Conservation (phyloP, 92 coral and sea anemone genomes). For the Desmophyllum pertusum region DNA sequence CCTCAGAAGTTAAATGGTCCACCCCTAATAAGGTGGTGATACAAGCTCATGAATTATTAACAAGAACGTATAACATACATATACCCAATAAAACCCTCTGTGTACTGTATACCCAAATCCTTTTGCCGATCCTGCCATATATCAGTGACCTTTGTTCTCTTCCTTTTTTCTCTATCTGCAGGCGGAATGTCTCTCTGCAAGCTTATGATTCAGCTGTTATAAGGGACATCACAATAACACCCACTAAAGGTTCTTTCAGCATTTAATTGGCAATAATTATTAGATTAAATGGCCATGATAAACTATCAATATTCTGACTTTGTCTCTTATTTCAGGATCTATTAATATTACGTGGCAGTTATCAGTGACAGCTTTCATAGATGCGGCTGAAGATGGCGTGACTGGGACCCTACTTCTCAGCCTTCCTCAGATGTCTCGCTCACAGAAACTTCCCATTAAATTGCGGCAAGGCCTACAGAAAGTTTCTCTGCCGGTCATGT, state of each 20-base stretch:
- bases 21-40: too few species aligned
- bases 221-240: slow-evolving; percentile 74
- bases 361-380: slow-evolving; percentile 61
- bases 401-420: slow-evolving; percentile 62
- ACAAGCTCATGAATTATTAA: too few species aligned
- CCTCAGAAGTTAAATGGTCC: too few species aligned
- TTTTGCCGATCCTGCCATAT: neutral
- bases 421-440: slow-evolving; percentile 64
- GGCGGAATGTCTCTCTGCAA: slow-evolving; percentile 83
- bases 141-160: neutral
- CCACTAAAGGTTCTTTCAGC: slow-evolving; percentile 58
- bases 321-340: slow-evolving; percentile 17
- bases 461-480: slow-evolving; percentile 59
- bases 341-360: slow-evolving; percentile 69
- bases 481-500: slow-evolving; percentile 64
- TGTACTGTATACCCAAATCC: too few species aligned
- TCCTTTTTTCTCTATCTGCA: slow-evolving; percentile 22
- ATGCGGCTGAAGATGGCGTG: slow-evolving; percentile 61
- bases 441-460: slow-evolving; percentile 45
- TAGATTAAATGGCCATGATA: neutral
- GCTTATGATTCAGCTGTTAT: slow-evolving; percentile 82
- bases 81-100: too few species aligned
- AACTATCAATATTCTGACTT: neutral
- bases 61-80: too few species aligned
- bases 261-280: neutral